phyloP scores from a whole-genome alignment of 2,888 invertebrate genomes.

The Leucania comma region DNA sequence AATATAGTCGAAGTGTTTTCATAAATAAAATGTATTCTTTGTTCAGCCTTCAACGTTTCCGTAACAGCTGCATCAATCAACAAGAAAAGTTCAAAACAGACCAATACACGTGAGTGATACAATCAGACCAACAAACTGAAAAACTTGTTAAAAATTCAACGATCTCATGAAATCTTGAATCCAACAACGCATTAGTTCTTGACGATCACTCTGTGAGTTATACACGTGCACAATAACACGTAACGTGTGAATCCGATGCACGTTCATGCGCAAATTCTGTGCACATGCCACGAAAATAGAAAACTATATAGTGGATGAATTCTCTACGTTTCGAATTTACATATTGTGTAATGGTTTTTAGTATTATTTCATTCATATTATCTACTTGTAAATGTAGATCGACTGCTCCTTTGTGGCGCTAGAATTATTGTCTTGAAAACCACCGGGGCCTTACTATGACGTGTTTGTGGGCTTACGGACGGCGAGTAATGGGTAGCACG shows the following conservation, averaged over 20 bases:
- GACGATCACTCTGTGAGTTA: conserved; percentile 27
- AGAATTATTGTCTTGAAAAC: not conserved
- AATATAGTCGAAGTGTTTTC: not conserved
- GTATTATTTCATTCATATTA: conserved; percentile 41
- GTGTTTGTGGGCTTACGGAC: too few species aligned
- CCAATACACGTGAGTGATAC: conserved; percentile 9
- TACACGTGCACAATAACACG: conserved; percentile 49
- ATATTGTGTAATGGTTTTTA: conserved; percentile 18
- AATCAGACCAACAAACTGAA: not conserved
- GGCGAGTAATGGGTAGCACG: too few species aligned
- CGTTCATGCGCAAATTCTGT: conserved; percentile 46
- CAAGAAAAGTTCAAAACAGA: conserved; percentile 21
- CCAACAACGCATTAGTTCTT: conserved; percentile 29
- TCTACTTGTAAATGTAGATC: not conserved
- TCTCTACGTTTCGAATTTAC: conserved; percentile 36
- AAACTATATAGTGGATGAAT: conserved; percentile 44
- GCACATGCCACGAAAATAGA: conserved; percentile 59
- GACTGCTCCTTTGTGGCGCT: not conserved
- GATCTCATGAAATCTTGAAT: conserved; percentile 25
- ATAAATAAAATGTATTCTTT: not conserved
- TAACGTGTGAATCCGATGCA: conserved; percentile 55
- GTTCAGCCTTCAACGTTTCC: not conserved
- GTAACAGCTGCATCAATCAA: not conserved
- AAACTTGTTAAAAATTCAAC: conserved; percentile 7
- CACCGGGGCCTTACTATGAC: too few species aligned